These are phyloP conservation scores for Notocelia uddmanniana DNA, from an alignment of 2,888 invertebrate genomes.

Conservation along the genomic window DNA sequence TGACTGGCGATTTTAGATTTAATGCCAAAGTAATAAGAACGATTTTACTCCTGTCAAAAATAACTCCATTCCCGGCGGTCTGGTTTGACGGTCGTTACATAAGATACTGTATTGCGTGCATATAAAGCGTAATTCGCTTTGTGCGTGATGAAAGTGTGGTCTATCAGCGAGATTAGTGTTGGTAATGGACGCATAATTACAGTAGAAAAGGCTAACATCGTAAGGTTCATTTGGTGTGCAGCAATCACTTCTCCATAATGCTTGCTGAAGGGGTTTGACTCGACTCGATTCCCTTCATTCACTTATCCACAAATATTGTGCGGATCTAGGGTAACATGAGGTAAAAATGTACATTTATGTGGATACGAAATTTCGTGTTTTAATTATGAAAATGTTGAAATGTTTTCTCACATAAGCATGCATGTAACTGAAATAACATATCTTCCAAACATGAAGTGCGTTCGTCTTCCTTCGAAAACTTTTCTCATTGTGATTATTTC, in stretches of 20 bases:
- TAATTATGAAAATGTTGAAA: background rate
- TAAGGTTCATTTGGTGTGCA: constrained; percentile 80
- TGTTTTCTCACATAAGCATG: background rate
- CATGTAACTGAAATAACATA: background rate
- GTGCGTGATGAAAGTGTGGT: constrained; percentile 49
- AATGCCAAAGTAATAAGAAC: constrained; percentile 72
- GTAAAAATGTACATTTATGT: background rate
- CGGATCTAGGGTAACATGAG: constrained; percentile 2
- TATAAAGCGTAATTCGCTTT: constrained; percentile 58
- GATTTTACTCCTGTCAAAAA: constrained; percentile 66
- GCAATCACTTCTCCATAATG: constrained; percentile 70
- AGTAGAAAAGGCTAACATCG: constrained; percentile 83
- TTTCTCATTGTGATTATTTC: constrained; percentile 35
- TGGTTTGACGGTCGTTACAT: constrained; percentile 23
- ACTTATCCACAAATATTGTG: constrained; percentile 68
- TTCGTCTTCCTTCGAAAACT: background rate
- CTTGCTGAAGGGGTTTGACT: constrained; percentile 69
- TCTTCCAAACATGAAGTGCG: background rate
- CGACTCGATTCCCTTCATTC: constrained; percentile 67
- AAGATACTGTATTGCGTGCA: constrained; percentile 51
- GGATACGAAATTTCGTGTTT: background rate
- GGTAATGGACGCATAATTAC: constrained; percentile 83
- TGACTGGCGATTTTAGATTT: constrained; percentile 70
- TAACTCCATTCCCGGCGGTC: constrained; percentile 40
- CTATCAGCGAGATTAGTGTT: constrained; percentile 74